These are phyloP conservation scores for Thrips palmi DNA, from an alignment of 1,140 invertebrate genomes.

Conservation along the genomic window DNA sequence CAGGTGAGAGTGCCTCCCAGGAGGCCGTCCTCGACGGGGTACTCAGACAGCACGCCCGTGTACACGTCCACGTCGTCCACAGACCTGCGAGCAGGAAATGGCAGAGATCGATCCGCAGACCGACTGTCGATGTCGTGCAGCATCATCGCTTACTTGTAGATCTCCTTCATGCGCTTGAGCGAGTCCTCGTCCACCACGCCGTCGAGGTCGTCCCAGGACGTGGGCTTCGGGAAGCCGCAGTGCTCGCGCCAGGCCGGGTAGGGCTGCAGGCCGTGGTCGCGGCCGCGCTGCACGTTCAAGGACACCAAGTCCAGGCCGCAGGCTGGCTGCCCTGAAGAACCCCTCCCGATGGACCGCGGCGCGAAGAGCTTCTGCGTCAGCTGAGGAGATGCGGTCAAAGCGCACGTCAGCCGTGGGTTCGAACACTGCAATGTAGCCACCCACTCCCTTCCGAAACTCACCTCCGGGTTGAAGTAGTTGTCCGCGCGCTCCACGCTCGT, in stretches of 20 bases:
- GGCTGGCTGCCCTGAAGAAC: constrained; percentile 15
- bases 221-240: constrained; percentile 47
- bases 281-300: constrained; percentile 67
- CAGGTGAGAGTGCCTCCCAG: constrained; percentile 73
- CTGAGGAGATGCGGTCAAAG: constrained; percentile 26
- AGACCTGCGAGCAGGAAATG: constrained; percentile 25
- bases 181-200: constrained; percentile 38
- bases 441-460: no score
- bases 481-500: constrained; percentile 47
- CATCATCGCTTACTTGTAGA: constrained; percentile 43
- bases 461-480: constrained; percentile 45
- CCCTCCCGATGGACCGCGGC: constrained; percentile 22
- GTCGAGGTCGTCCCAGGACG: constrained; percentile 54
- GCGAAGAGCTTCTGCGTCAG: constrained; percentile 61
- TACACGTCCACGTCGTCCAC: constrained; percentile 79
- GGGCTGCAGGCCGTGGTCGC: constrained; percentile 71
- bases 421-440: not conserved
- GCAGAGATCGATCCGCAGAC: no score
- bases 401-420: not conserved
- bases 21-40: constrained; percentile 40
- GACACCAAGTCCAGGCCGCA: constrained; percentile 71
- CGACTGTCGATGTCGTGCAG: constrained; percentile 1
- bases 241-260: constrained; percentile 58
- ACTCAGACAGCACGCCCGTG: constrained; percentile 64
- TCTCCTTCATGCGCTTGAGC: constrained; percentile 34